Evolutionary conservation across 1,140 invertebrate species (phyloP).

Genomic region (Melanaphis sacchari): DNA sequence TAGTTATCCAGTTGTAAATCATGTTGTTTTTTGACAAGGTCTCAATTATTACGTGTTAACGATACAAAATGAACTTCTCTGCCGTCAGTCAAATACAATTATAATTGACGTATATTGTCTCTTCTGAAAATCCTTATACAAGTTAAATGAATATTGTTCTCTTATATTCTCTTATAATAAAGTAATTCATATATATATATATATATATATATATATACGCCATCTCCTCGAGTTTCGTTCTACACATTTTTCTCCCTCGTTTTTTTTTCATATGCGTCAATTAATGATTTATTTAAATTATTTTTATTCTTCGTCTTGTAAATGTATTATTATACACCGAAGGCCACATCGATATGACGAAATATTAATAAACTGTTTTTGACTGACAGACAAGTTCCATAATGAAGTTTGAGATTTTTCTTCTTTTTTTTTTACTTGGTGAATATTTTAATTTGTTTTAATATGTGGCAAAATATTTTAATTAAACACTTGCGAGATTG

Average conservation of each 20-base stretch:
- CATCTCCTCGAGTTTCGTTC: neutral
- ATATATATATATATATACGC: neutral
- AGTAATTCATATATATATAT: neutral
- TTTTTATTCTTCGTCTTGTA: neutral
- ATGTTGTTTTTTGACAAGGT: constrained; percentile 27
- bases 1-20: constrained; percentile 20
- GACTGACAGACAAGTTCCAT: neutral
- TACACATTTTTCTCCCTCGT: neutral
- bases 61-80: constrained; percentile 17
- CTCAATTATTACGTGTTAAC: constrained; percentile 25
- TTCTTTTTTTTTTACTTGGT: neutral
- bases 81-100: constrained; percentile 30
- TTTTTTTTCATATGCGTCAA: neutral
- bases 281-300: constrained; percentile 24
- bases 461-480: neutral
- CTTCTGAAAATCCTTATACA: neutral
- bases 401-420: neutral
- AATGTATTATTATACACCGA: neutral
- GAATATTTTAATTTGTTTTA: neutral
- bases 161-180: neutral
- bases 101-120: constrained; percentile 37
- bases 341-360: neutral
- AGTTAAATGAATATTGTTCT: neutral
- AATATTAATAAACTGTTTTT: constrained; percentile 4
- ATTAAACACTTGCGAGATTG: neutral